A percentile compares a stretch with the other conserved stretches of the same genome.
These are phyloP conservation scores for Mythimna lalbum DNA, from an alignment of 2,888 invertebrate genomes.

Conservation along the genomic window DNA sequence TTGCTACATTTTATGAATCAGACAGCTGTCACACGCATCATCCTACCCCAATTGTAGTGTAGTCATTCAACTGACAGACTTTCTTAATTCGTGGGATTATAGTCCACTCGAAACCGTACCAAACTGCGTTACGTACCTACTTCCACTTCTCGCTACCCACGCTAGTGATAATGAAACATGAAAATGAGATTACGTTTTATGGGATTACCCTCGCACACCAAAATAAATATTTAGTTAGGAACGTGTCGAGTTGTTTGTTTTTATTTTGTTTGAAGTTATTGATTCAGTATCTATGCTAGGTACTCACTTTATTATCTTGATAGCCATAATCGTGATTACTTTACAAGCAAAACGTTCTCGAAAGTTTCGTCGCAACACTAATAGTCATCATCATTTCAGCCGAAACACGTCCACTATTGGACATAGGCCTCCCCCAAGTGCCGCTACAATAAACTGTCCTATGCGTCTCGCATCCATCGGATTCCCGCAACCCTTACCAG, in stretches of 20 bases:
- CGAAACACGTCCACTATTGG: no score
- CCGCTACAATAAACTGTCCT: no score
- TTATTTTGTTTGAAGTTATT: background rate
- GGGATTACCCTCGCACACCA: no score
- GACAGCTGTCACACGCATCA: no score
- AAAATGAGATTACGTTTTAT: conserved; percentile 5
- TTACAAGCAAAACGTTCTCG: background rate
- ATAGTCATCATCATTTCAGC: no score
- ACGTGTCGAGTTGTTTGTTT: background rate
- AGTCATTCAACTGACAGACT: background rate
- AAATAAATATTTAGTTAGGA: no score
- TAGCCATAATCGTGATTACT: background rate
- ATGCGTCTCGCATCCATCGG: no score
- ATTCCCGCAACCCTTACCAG: no score
- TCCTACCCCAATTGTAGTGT: no score
- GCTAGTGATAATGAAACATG: conserved; percentile 16
- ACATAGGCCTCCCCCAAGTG: no score
- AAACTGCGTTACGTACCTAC: background rate
- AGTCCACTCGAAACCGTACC: conserved; percentile 1
- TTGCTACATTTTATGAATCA: no score
- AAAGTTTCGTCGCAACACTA: conserved; percentile 3
- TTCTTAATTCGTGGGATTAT: background rate
- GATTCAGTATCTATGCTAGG: background rate
- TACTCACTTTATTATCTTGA: background rate
- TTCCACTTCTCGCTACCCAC: conserved; percentile 19